Evolutionary conservation across 2,888 invertebrate species (phyloP).

Genomic region (Cephus runcator): DNA sequence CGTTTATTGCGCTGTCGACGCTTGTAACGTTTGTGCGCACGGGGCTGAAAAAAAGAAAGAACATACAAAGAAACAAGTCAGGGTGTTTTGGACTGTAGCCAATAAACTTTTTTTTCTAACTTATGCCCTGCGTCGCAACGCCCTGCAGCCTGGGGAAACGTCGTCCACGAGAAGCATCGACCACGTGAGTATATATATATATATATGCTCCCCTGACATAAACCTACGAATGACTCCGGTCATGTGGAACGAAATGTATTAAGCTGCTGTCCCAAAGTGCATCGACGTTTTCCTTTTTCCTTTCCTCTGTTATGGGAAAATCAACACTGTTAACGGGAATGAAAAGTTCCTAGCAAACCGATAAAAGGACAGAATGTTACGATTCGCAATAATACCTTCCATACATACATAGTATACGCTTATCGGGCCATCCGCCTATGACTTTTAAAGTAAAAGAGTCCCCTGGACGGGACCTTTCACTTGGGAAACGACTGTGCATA

Average conservation of each 20-base stretch:
- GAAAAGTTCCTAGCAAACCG: not conserved
- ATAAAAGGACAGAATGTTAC: not conserved
- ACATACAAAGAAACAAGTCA: not conserved
- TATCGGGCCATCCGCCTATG: no score
- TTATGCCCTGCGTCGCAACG: slow-evolving; percentile 17
- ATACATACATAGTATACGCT: no score
- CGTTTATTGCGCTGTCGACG: slow-evolving; percentile 26
- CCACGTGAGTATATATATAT: not conserved
- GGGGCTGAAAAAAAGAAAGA: slow-evolving; percentile 21
- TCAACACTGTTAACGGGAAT: not conserved
- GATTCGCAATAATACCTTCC: not conserved
- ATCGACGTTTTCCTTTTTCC: not conserved
- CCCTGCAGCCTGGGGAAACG: not conserved
- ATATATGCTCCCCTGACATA: not conserved
- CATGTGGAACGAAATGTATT: not conserved
- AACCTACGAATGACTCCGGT: not conserved
- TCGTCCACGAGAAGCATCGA: not conserved
- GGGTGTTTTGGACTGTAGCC: slow-evolving; percentile 24
- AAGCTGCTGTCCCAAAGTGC: not conserved
- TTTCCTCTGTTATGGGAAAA: not conserved
- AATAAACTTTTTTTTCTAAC: slow-evolving; percentile 28
- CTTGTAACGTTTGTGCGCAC: slow-evolving; percentile 14
- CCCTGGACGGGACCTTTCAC: no score
- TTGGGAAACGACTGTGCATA: no score
- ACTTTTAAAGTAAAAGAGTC: no score